Conservation (phyloP, 2,797 vertebrate genomes). For the Pelodytes ibericus region DNA sequence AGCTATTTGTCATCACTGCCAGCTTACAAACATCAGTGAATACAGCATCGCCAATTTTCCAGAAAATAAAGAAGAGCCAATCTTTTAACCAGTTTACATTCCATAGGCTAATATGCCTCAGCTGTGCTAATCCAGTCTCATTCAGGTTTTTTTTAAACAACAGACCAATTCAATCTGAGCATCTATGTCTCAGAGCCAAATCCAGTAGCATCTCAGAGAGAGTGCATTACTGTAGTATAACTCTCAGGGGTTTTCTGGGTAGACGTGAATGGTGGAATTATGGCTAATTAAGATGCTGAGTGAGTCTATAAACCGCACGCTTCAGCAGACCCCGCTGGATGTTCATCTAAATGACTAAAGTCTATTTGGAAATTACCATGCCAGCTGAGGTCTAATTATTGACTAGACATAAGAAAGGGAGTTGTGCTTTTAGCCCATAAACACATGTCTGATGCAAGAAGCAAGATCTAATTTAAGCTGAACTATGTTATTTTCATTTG, state of each 20-base stretch:
- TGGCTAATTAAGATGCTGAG: constrained; percentile 76
- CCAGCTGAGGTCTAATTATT: constrained; percentile 76
- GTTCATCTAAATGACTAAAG: constrained; percentile 74
- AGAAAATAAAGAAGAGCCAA: neutral
- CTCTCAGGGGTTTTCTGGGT: constrained; percentile 55
- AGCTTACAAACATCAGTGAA: no score
- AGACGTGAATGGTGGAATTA: constrained; percentile 61
- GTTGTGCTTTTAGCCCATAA: constrained; percentile 64
- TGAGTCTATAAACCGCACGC: constrained; percentile 68
- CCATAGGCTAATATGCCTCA: constrained; percentile 21
- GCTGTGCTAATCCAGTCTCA: constrained; percentile 36
- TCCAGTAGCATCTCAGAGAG: constrained; percentile 5
- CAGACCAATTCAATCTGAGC: constrained; percentile 48
- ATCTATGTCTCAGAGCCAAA: constrained; percentile 47
- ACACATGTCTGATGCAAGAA: constrained; percentile 61
- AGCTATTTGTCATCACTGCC: no score
- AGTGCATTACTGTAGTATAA: constrained; percentile 42
- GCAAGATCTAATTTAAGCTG: constrained; percentile 55
- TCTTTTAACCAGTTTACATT: neutral
- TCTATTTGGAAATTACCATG: constrained; percentile 68
- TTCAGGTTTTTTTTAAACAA: constrained; percentile 52
- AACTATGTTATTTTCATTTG: constrained; percentile 32
- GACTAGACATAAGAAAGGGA: constrained; percentile 65
- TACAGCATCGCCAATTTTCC: neutral
- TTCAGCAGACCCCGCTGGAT: constrained; percentile 70